Base-by-base conservation (phyloP, 2,797 vertebrate genomes). In the Phalloptychus januarius region DNA sequence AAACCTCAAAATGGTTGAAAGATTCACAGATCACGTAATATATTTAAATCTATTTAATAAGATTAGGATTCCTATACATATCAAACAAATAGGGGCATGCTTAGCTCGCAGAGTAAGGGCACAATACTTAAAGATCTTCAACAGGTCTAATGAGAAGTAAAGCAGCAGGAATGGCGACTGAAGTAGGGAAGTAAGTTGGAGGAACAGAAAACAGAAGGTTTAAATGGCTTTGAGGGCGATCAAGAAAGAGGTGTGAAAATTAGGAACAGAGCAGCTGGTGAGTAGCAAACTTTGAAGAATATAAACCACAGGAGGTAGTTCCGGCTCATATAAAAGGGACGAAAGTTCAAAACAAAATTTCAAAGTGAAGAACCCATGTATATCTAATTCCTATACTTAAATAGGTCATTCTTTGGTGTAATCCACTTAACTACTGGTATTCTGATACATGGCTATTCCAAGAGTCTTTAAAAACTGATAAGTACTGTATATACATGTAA, bases 1-100 rank as follows among this genome's bases (percentile, higher is more conserved):
- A 79, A 74, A 79, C 31, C 58, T 78, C 25, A 36, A 75, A 82
- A 71, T 8, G 40, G 15, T 50, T 61, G 45, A 71, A 78, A 75
- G 45, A 74, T 63, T 77, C 69, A n/a, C 50, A 18, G 31, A 0
- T 54, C 0, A 28, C 3, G 7, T 44, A 42, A 7, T 44, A 7
- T n/a, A 70, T 28, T 70, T 7, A 44, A 44, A 70, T 70, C 1
- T 67, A 48, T 33, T 36, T 16, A 48, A 76, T 25, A 52, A 25
- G 50, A 52, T 52, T 52, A 52, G 50, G 23, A 52, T 52, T 56
- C 13, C 4, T 20, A 31, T 74, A 31, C 2, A 23, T 38, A 20
- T 33, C 36, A 20, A n/a, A 69, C 28, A 50, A 28, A 31, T 10
- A 5, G 28, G 3, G 15, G 1, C 1, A 11, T 42, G 16, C 1